Base-by-base conservation (phyloP, 2,113 vertebrate genomes). In the Callipepla squamata region DNA sequence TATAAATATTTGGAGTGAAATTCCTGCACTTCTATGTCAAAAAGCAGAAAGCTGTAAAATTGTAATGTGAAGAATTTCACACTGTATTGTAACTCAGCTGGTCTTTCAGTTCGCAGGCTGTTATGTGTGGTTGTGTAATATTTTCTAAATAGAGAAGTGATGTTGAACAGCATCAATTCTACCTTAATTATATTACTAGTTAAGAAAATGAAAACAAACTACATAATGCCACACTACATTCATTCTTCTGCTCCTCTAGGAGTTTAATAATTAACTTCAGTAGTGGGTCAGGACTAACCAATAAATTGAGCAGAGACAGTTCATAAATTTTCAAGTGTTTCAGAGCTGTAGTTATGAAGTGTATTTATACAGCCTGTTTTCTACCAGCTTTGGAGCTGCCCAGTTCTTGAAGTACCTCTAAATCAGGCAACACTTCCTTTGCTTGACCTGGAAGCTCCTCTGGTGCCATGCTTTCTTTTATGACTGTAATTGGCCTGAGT, bases 1-100 rank as follows among this genome's bases (percentile, higher is more conserved):
- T 96, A 97, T 90, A 94, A 81, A 91, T 76, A 76, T 87, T 90
- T 92, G 84, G 87, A 80, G 89, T 92, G 38, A 78, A 78, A 86
- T 95, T 94, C 83, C 82, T 86, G 79, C 74, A 77, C 61, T 89
- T 96, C 76, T 93, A 78, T 70, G 45, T 75, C 17, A 72, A 85
- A 85, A 80, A 20, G 7, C 36, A 91, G 80, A 92, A 89, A 83
- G 38, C 67, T 78, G 34, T 87, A 67, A 79, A 87, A 89, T 23
- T 58, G 7, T 67, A 80, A 75, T 22, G 19, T 1, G 11, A 74
- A 68, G 34, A 75, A 91, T 80, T 92, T 67, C 67, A 68, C 51
- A 79, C 40, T 2, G 0, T 45, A 59, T 65, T 95, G 23, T 77
- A 85, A 87, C 44, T 91, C 36, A 36, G 67, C 76, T 63, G 70